Percentiles rank a stretch among this genome's conserved stretches.
phyloP scores from a whole-genome alignment of 2,797 vertebrate genomes.

The Hylomyscus alleni region DNA sequence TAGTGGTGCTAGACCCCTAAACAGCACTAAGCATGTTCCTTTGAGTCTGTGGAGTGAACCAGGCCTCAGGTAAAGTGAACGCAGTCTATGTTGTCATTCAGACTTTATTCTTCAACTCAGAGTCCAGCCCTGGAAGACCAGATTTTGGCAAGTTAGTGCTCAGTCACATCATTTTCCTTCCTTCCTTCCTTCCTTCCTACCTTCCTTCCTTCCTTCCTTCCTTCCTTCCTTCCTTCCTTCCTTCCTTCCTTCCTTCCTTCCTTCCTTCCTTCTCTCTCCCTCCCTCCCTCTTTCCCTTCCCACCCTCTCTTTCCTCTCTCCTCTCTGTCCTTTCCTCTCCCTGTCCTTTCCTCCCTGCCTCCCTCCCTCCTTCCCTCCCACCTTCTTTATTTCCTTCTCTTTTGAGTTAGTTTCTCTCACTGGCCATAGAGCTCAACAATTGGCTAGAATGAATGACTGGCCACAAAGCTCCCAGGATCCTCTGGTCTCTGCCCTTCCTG shows the following conservation, averaged over 20 bases:
- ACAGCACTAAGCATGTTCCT: background rate
- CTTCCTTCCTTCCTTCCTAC: background rate
- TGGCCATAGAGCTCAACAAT: background rate
- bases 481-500: too few species aligned
- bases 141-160: background rate
- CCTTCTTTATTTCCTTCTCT: background rate
- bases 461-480: background rate
- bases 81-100: background rate
- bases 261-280: accelerated
- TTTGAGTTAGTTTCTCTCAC: background rate
- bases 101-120: background rate
- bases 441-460: background rate
- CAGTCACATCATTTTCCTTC: background rate
- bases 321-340: background rate
- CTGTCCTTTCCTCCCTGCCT: accelerated
- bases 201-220: background rate
- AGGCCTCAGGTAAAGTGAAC: background rate
- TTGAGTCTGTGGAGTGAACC: background rate
- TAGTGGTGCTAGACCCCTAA: background rate
- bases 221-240: too few species aligned
- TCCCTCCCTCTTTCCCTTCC: background rate
- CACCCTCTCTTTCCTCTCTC: background rate
- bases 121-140: too few species aligned
- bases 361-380: background rate
- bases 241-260: background rate